Evolutionary conservation across 2,888 invertebrate species (phyloP), one percentile per base, ranked within the genome.

Genomic region (Candidula unifasciata): DNA sequence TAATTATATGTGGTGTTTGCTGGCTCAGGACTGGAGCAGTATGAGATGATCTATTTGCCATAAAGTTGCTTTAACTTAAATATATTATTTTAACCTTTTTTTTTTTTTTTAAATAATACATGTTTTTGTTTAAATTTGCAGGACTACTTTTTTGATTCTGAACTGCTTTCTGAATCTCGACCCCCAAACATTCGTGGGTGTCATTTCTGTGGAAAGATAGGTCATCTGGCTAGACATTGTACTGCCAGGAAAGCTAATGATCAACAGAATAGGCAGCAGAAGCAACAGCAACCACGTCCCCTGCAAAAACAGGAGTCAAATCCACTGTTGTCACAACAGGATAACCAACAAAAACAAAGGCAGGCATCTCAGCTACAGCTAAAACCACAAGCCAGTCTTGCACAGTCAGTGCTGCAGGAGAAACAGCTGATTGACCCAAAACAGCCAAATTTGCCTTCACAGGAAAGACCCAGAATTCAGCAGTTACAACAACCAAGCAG

Each of bases 121-220:
- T 87, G 8, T 30, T 37, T 2, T 24, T 37, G 44, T 91, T 24
- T 57, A 44, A 35, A 16, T 84, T 87, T 90, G 16, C 89, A 93
- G 93, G 93, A 93, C 78, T 94, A 91, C 86, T 94, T 93, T 86
- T 94, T 95, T 90, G 92, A 94, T 87, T 87, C 89, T 6, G 86
- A 89, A 18, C 87, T 90, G 60, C 89, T 94, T 84, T 93, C 94
- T 27, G 94, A 93, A 64, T 91, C 87, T 13, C 86, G 90, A 30
- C 95, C 94, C 2, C 95, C 95, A 0, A 94, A 94, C 88, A 95
- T 95, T 88, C 91, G 95, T 44, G 94, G 95, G 35, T 95, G 95
- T 89, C 92, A 94, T 30, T 90, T 93, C 27, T 95, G 95, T 90
- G 94, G 94, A 80, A 94, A 94, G 88, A 95, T 95, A 85, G 95